phyloP scores from a whole-genome alignment of 2,113 vertebrate species.

The Haemorhous mexicanus region DNA sequence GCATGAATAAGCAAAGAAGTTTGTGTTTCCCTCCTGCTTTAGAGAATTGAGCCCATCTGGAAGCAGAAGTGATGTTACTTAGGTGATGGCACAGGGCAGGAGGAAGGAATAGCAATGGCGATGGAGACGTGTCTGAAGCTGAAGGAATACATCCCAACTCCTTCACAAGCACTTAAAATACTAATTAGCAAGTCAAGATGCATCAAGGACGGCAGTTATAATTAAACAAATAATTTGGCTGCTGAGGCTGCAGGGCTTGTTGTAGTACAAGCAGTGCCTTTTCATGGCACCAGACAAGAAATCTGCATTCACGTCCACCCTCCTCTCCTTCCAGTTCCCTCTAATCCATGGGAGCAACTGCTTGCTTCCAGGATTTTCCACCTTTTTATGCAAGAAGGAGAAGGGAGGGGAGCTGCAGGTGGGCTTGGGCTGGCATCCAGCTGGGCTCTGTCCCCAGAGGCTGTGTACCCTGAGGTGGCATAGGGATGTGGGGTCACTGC shows the following conservation, averaged over 20 bases:
- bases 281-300: background rate
- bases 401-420: background rate
- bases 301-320: background rate
- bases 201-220: background rate
- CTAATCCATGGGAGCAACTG: background rate
- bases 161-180: background rate
- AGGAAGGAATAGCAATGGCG: background rate
- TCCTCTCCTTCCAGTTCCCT: background rate
- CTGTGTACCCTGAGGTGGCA: too few relatives aligned
- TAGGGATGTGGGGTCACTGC: accelerated
- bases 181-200: conserved; percentile 21
- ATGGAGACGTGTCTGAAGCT: background rate
- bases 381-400: background rate
- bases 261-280: background rate
- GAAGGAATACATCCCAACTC: background rate
- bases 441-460: background rate
- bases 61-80: background rate
- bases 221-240: conserved; percentile 12
- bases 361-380: background rate
- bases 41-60: conserved; percentile 2
- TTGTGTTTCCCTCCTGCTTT: background rate
- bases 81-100: background rate
- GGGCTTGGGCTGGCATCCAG: background rate
- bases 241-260: background rate
- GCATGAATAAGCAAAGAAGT: conserved; percentile 29